A percentile compares a stretch with the other conserved stretches of the same genome.
Conservation (phyloP, 2,888 invertebrate species). For the Leptinotarsa tumamoca region DNA sequence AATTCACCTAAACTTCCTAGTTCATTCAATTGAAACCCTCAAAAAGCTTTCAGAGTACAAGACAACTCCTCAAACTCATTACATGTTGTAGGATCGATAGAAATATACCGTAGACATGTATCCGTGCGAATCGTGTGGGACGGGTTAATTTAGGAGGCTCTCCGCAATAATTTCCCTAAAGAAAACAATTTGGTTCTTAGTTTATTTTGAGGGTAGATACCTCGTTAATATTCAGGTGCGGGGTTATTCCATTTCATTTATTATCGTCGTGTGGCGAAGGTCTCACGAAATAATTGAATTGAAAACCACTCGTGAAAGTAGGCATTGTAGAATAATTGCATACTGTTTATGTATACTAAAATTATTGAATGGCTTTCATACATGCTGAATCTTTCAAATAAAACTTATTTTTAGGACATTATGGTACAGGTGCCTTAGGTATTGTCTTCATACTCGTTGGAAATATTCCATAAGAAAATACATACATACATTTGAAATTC, state of each 20-base stretch:
- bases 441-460: too few species aligned
- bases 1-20: not conserved
- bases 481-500: too few species aligned
- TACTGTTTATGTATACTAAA: too few species aligned
- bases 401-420: too few species aligned
- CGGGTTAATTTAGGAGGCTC: not conserved
- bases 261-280: not conserved
- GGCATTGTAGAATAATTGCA: too few species aligned
- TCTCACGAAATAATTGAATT: not conserved
- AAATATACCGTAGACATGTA: not conserved
- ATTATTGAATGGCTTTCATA: too few species aligned
- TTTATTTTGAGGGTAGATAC: not conserved
- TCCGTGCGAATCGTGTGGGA: not conserved
- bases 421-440: too few species aligned
- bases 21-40: not conserved
- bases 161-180: not conserved
- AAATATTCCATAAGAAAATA: too few species aligned
- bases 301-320: too few species aligned
- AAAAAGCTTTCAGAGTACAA: not conserved
- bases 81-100: not conserved
- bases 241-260: not conserved
- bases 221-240: not conserved
- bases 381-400: too few species aligned
- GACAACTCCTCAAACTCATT: not conserved
- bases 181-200: not conserved